These are phyloP conservation scores for Coelogynopora nodosa DNA, from an alignment of 2,888 invertebrate species.

Conservation along the genomic window DNA sequence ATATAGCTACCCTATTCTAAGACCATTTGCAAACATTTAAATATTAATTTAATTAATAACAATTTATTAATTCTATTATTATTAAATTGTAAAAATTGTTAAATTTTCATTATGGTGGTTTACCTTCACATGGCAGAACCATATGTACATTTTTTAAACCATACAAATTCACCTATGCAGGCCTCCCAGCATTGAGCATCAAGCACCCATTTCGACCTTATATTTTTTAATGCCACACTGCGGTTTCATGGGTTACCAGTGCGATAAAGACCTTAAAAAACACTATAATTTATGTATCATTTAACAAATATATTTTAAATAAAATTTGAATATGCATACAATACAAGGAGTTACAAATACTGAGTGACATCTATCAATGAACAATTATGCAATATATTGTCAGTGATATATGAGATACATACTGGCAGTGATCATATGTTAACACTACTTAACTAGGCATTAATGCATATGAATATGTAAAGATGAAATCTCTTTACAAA, in stretches of 20 bases:
- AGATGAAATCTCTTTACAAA: neutral
- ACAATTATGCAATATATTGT: slow-evolving; percentile 11
- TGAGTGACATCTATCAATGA: neutral
- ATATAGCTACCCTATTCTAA: too few relatives aligned
- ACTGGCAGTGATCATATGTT: slow-evolving; percentile 27
- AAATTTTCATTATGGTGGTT: too few relatives aligned
- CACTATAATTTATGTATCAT: neutral
- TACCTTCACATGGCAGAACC: too few relatives aligned
- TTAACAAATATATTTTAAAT: neutral
- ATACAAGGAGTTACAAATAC: slow-evolving; percentile 13
- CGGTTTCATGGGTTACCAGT: too few relatives aligned
- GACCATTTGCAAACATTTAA: too few relatives aligned
- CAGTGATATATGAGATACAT: slow-evolving; percentile 28
- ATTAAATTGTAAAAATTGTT: too few relatives aligned
- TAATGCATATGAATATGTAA: slow-evolving; percentile 12
- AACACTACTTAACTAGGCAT: neutral
- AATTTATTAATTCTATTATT: too few relatives aligned
- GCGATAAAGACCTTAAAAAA: neutral
- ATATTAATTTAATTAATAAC: too few relatives aligned
- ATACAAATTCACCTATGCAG: too few relatives aligned
- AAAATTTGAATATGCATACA: slow-evolving; percentile 12
- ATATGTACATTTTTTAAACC: too few relatives aligned
- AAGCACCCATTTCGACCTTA: too few relatives aligned
- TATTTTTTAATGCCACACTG: too few relatives aligned
- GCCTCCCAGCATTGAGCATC: neutral